These are phyloP conservation scores for Tringa solitaria DNA, from an alignment of 2,113 vertebrate genomes.

Conservation along the genomic window DNA sequence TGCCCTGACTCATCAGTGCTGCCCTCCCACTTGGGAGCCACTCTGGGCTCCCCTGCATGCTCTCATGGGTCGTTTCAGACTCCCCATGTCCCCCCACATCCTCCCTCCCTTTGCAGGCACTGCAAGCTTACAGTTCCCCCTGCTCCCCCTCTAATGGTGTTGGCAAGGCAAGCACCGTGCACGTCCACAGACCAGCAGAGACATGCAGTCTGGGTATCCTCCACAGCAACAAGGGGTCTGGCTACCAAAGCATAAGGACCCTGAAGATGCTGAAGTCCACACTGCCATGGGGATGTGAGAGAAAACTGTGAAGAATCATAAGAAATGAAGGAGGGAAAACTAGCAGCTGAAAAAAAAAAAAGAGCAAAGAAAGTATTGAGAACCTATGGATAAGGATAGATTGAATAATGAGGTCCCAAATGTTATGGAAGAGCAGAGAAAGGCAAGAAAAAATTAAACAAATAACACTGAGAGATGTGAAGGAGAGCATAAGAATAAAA, in stretches of 20 bases:
- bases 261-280: background rate
- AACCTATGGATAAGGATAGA: background rate
- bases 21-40: background rate
- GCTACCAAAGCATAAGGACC: background rate
- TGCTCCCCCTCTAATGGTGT: background rate
- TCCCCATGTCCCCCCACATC: accelerated
- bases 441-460: background rate
- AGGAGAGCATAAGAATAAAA: background rate
- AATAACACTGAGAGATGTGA: background rate
- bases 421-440: background rate
- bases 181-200: accelerated
- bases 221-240: background rate
- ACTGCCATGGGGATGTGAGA: background rate
- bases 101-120: background rate
- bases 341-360: background rate
- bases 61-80: background rate
- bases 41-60: too few species aligned
- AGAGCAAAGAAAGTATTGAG: background rate
- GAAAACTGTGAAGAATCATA: background rate
- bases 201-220: accelerated
- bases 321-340: background rate
- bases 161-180: background rate
- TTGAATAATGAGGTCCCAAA: background rate
- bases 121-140: background rate
- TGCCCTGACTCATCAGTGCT: accelerated